phyloP scores from a whole-genome alignment of 2,888 invertebrate species.

The Cotesia congregata region DNA sequence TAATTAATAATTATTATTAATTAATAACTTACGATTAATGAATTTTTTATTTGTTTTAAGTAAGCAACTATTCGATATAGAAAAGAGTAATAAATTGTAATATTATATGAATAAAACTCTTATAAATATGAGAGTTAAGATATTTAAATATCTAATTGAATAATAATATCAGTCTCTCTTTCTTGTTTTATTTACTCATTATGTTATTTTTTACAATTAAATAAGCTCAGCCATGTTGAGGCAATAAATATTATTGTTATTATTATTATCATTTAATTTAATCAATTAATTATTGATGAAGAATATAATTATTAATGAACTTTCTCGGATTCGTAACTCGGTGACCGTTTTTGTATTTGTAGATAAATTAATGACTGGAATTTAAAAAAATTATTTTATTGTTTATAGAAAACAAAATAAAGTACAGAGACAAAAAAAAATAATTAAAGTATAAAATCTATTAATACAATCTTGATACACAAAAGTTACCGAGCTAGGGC shows the following conservation, averaged over 20 bases:
- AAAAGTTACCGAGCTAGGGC: conserved; percentile 30
- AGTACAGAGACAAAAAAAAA: not conserved
- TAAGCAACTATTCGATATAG: not conserved
- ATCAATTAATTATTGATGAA: conserved; percentile 28
- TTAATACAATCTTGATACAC: conserved; percentile 9
- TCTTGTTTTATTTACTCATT: conserved; percentile 2
- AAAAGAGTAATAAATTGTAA: not conserved
- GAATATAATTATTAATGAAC: conserved; percentile 21
- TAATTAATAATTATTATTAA: not conserved
- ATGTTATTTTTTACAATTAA: conserved; percentile 47
- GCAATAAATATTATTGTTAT: conserved; percentile 52
- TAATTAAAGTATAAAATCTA: not conserved
- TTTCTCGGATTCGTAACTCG: conserved; percentile 31
- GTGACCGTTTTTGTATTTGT: conserved; percentile 39
- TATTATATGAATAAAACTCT: conserved; percentile 7
- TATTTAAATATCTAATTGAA: not conserved
- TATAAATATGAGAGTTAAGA: not conserved
- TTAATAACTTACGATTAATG: not conserved
- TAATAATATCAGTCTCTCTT: conserved; percentile 7
- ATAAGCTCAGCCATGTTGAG: conserved; percentile 60
- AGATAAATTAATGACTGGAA: conserved; percentile 42
- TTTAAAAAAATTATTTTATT: not conserved
- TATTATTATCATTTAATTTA: conserved; percentile 56
- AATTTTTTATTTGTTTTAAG: conserved; percentile 8
- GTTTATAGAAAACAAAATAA: not conserved